phyloP scores from a whole-genome alignment of 2,113 vertebrate species.

The Psittacus erithacus region DNA sequence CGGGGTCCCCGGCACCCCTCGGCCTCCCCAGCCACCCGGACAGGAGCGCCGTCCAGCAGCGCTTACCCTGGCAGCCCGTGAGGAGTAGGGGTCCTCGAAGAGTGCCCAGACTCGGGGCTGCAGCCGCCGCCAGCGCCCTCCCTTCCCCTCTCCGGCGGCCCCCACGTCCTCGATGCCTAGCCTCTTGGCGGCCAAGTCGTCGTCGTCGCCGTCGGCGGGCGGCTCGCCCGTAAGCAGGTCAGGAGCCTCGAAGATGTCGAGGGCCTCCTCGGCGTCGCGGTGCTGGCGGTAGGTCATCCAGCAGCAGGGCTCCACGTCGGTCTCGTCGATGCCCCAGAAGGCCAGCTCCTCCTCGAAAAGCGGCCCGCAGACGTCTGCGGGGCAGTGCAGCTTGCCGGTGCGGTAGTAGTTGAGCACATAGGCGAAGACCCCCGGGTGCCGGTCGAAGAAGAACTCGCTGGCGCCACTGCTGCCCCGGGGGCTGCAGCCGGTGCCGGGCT shows the following conservation, averaged over 20 bases:
- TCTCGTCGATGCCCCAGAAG: slow-evolving; percentile 97
- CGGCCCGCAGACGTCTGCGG: slow-evolving; percentile 93
- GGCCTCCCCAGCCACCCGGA: background rate
- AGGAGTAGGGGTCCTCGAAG: slow-evolving; percentile 96
- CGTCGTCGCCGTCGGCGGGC: slow-evolving; percentile 68
- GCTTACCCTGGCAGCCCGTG: slow-evolving; percentile 94
- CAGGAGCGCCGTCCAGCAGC: background rate
- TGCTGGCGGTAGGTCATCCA: slow-evolving; percentile 98
- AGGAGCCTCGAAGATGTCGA: slow-evolving; percentile 91
- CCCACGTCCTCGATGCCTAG: slow-evolving; percentile 80
- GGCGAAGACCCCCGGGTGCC: slow-evolving; percentile 92
- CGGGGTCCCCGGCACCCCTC: background rate
- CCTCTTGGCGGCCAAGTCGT: slow-evolving; percentile 81
- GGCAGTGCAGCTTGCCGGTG: slow-evolving; percentile 94
- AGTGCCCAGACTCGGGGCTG: slow-evolving; percentile 93
- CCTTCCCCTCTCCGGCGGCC: slow-evolving; percentile 70
- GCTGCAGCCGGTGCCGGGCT: slow-evolving; percentile 75
- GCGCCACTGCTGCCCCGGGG: slow-evolving; percentile 79
- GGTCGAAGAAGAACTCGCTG: slow-evolving; percentile 94
- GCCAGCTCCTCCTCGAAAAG: slow-evolving; percentile 95
- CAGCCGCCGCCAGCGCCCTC: slow-evolving; percentile 87
- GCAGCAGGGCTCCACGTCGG: slow-evolving; percentile 96
- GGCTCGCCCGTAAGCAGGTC: slow-evolving; percentile 85
- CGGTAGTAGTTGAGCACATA: slow-evolving; percentile 96
- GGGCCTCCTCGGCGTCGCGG: slow-evolving; percentile 94